Evolutionary conservation across 2,888 invertebrate species (phyloP).

Genomic region (Dinocampus coccinellae): DNA sequence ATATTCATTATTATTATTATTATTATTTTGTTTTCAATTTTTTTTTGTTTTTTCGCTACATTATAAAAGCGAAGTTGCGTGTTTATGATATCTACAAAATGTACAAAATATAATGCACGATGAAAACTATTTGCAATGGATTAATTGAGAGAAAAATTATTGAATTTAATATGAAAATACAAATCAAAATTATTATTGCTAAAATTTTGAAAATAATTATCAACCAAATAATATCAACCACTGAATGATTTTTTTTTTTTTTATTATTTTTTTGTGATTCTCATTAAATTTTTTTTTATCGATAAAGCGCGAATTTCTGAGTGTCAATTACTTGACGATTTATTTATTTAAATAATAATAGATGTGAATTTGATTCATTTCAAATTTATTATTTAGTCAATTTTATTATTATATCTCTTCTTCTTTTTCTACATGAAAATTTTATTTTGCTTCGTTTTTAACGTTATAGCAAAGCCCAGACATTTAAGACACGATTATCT

Average conservation of each 20-base stretch:
- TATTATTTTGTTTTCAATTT: not conserved
- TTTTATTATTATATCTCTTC: not conserved
- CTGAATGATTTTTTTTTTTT: too few species aligned
- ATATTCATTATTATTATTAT: too few species aligned
- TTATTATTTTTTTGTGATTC: not conserved
- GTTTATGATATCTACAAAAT: slow-evolving; percentile 55
- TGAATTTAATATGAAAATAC: slow-evolving; percentile 2
- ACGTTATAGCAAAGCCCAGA: slow-evolving; percentile 50
- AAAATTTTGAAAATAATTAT: too few species aligned
- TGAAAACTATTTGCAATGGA: slow-evolving; percentile 6
- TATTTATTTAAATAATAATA: not conserved
- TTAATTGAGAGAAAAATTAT: not conserved
- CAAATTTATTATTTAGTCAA: not conserved
- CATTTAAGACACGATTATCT: slow-evolving; percentile 59
- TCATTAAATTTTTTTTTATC: not conserved
- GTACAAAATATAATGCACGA: slow-evolving; percentile 51
- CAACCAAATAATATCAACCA: too few species aligned
- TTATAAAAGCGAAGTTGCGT: not conserved
- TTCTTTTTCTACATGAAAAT: not conserved
- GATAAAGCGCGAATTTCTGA: not conserved
- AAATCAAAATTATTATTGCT: not conserved
- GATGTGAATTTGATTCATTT: not conserved
- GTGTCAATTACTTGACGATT: not conserved
- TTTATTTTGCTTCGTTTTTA: not conserved
- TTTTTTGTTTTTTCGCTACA: not conserved